Evolutionary conservation across 2,888 invertebrate genomes (phyloP), one percentile per base, ranked within the genome.

Genomic region (Ichneumon xanthorius): DNA sequence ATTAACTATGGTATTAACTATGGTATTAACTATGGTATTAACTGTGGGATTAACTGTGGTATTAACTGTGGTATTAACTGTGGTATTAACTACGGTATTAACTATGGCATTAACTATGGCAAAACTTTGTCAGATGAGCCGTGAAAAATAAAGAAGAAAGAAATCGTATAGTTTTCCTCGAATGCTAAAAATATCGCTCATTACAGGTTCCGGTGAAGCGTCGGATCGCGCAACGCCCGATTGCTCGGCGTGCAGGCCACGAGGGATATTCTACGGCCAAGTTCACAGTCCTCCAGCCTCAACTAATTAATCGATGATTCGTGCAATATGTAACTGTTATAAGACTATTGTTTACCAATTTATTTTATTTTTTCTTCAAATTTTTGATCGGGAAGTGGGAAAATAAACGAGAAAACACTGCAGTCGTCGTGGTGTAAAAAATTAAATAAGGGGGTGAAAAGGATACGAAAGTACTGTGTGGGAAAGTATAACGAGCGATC

Each of bases 201-300:
- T 84, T 71, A 14, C 84, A 89, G 89, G 87, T 80, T 65, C 67
- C 40, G 86, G 80, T 68, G 89, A 88, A 50, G 37, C 83, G 70
- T 88, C 83, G 55, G 92, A 92, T 81, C 89, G 92, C 79, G 81
- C 90, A 77, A 88, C 89, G 53, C 88, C 91, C 63, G 92, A 93
- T 84, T 93, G 92, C 85, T 91, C 92, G 53, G 92, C 92, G 71
- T 93, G 93, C 86, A 91, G 91, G 87, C 92, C 92, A 37, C 90
- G 92, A 82, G 91, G 90, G 78, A 90, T 92, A 83, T 93, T 92
- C 87, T 92, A 92, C 86, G 89, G 91, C 48, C 92, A 90, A 86
- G 89, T 92, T 85, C 91, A 92, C 88, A 92, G 91, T 90, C 92
- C 93, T 83, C 90, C 92, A 61, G 91, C 92, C 55, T 87, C 93